Percentiles rank a stretch among this genome's conserved stretches.
phyloP scores from a whole-genome alignment of 2,888 invertebrate species.

The Acleris cristana region DNA sequence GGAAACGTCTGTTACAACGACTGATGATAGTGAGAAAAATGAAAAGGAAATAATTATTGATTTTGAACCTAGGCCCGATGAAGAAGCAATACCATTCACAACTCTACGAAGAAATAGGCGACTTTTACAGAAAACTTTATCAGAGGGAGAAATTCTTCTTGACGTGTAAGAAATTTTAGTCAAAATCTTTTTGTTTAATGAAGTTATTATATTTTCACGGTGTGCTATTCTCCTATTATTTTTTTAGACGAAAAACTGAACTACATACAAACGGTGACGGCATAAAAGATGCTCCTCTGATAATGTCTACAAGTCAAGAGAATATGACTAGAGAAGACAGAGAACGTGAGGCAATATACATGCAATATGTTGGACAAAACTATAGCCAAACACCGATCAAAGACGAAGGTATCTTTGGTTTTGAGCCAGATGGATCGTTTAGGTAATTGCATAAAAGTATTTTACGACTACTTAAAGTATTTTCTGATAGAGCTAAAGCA shows the following conservation, averaged over 20 bases:
- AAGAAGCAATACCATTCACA: constrained; percentile 86
- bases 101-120: constrained; percentile 78
- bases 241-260: constrained; percentile 75
- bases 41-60: constrained; percentile 94
- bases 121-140: constrained; percentile 89
- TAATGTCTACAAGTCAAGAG: constrained; percentile 86
- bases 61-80: constrained; percentile 90
- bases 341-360: constrained; percentile 73
- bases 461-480: constrained; percentile 31
- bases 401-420: constrained; percentile 84
- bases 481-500: constrained; percentile 36
- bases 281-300: constrained; percentile 74
- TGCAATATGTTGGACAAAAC: constrained; percentile 72
- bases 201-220: not conserved
- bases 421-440: constrained; percentile 79
- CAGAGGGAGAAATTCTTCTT: constrained; percentile 90
- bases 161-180: constrained; percentile 76
- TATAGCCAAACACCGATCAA: constrained; percentile 84
- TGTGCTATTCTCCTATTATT: not conserved
- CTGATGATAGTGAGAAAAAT: constrained; percentile 84
- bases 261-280: constrained; percentile 75
- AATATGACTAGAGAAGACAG: constrained; percentile 82
- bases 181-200: not conserved
- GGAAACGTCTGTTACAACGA: constrained; percentile 79
- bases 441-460: constrained; percentile 58